phyloP scores from a whole-genome alignment of 2,797 vertebrate species.

The Cyclura pinguis region DNA sequence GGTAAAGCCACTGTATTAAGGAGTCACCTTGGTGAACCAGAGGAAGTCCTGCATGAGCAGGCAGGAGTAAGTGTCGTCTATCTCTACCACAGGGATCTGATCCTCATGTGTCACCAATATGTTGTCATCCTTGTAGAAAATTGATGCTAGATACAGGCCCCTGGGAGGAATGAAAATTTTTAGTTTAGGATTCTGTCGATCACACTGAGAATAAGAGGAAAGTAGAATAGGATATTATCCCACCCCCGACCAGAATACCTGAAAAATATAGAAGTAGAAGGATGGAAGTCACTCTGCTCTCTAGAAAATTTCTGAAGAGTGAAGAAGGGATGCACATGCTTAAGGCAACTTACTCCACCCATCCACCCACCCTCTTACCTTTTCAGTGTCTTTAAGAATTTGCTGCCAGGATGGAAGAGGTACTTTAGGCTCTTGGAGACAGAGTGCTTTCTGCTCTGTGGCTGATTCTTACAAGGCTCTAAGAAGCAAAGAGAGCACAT shows the following conservation, averaged over 20 bases:
- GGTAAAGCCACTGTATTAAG: background rate
- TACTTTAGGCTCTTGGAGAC: constrained; percentile 94
- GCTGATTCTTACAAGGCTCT: constrained; percentile 89
- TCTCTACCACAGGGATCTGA: constrained; percentile 92
- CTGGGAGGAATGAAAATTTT: constrained; percentile 67
- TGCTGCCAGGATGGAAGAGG: constrained; percentile 91
- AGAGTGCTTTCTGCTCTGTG: constrained; percentile 90
- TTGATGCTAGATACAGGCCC: constrained; percentile 88
- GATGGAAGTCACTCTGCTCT: background rate
- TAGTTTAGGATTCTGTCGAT: background rate
- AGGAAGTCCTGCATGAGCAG: constrained; percentile 92
- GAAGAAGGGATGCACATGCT: background rate
- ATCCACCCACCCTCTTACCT: constrained; percentile 75
- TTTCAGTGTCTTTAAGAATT: constrained; percentile 92
- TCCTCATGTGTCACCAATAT: constrained; percentile 92
- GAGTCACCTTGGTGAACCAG: constrained; percentile 91
- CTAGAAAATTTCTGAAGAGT: background rate
- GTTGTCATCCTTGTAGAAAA: constrained; percentile 92
- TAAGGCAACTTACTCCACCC: rapidly evolving
- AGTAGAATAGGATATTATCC: background rate
- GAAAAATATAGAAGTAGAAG: background rate
- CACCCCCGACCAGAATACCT: background rate
- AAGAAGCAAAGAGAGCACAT: constrained; percentile 50
- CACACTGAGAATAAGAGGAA: too few relatives aligned
- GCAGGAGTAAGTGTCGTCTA: constrained; percentile 90